Evolutionary conservation across 2,113 vertebrate species (phyloP).

Genomic region (Sylvilagus bachmani): DNA sequence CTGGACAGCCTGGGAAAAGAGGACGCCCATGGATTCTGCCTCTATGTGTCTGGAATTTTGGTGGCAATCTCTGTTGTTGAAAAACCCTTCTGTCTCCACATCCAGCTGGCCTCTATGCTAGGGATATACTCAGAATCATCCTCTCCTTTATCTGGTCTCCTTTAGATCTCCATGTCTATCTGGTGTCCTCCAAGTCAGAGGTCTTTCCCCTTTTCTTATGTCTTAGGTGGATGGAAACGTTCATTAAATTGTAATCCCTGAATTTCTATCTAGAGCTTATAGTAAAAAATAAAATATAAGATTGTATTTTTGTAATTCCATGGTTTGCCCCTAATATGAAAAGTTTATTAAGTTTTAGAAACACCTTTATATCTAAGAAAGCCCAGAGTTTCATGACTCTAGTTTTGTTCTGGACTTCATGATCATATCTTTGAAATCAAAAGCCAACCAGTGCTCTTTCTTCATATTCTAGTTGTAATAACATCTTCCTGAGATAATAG

Average conservation of each 20-base stretch:
- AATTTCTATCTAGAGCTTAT: slow-evolving; percentile 24
- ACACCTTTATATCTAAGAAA: slow-evolving; percentile 19
- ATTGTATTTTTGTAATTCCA: background rate
- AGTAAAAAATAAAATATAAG: background rate
- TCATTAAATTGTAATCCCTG: background rate
- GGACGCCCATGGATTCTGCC: background rate
- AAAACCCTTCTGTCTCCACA: background rate
- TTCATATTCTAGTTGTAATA: background rate
- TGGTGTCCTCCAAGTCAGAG: background rate
- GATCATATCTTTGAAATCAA: background rate
- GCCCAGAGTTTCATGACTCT: background rate
- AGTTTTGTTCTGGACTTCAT: background rate
- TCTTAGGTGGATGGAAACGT: background rate
- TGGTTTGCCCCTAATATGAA: background rate
- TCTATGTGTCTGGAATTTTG: background rate
- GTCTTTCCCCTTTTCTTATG: background rate
- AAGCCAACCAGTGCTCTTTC: background rate
- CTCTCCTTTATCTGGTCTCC: no score
- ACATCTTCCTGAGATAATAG: background rate
- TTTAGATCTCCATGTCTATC: background rate
- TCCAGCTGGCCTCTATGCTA: background rate
- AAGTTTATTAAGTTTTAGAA: background rate
- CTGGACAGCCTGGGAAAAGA: background rate
- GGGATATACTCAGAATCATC: background rate
- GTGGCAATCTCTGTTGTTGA: background rate